These are phyloP conservation scores for Cecropterus lyciades DNA, from an alignment of 1,140 invertebrate genomes.

Conservation along the genomic window DNA sequence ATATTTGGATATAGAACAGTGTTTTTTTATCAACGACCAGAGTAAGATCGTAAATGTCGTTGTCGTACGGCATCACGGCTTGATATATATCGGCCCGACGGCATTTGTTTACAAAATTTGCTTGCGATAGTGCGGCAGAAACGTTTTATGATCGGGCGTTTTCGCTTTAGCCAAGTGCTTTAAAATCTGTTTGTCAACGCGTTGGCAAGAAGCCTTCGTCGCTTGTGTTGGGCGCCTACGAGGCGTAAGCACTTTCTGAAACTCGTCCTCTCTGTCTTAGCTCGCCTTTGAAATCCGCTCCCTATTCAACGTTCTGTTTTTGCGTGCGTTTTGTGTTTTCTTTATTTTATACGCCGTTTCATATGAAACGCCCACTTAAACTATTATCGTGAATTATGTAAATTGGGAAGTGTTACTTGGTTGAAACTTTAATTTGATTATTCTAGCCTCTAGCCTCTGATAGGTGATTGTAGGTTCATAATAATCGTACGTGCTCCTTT, in stretches of 20 bases:
- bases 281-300: neutral
- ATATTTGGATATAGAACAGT: constrained; percentile 6
- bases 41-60: constrained; percentile 7
- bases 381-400: constrained; percentile 9
- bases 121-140: constrained; percentile 3
- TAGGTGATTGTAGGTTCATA: constrained; percentile 6
- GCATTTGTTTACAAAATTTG: constrained; percentile 15
- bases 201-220: constrained; percentile 18
- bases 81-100: constrained; percentile 11
- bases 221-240: constrained; percentile 9
- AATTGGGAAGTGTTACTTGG: neutral
- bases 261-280: constrained; percentile 13
- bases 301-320: constrained; percentile 3
- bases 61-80: constrained; percentile 2
- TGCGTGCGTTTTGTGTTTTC: constrained; percentile 1
- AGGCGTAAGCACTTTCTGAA: constrained; percentile 22
- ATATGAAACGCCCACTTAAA: constrained; percentile 9
- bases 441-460: constrained; percentile 8
- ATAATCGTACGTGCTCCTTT: constrained; percentile 12
- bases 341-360: constrained; percentile 7
- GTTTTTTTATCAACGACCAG: constrained; percentile 7
- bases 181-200: constrained; percentile 14
- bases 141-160: constrained; percentile 22
- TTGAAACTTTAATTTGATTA: constrained; percentile 19
- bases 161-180: constrained; percentile 17